Conservation (phyloP, 2,888 invertebrate genomes). For the Lasioglossum morio region DNA sequence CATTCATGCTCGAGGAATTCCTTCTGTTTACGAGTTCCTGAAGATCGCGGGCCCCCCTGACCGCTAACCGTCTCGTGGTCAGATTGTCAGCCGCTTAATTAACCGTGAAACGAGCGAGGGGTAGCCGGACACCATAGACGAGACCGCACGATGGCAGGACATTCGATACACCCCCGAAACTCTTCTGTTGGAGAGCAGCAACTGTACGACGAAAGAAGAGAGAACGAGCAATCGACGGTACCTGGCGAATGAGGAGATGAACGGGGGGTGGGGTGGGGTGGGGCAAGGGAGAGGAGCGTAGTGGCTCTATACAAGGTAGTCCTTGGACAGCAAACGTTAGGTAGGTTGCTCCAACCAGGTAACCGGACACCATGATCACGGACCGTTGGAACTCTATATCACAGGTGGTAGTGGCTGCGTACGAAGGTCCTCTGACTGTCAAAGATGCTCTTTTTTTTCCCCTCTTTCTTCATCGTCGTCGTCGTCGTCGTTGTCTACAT, state of each 20-base stretch:
- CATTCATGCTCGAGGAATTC: slow-evolving; percentile 82
- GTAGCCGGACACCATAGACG: slow-evolving; percentile 82
- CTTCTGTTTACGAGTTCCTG: slow-evolving; percentile 79
- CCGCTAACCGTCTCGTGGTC: slow-evolving; percentile 83
- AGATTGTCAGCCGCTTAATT: slow-evolving; percentile 84
- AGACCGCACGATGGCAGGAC: slow-evolving; percentile 82
- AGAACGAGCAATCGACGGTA: slow-evolving; percentile 1
- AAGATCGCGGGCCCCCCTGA: slow-evolving; percentile 74
- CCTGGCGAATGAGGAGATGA: slow-evolving; percentile 12
- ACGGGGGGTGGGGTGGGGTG: background rate
- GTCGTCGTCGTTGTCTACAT: background rate
- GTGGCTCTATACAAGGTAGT: slow-evolving; percentile 69
- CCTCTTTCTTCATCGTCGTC: background rate
- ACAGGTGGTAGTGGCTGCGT: slow-evolving; percentile 79
- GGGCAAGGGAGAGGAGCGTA: background rate
- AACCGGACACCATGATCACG: slow-evolving; percentile 81
- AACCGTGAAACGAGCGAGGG: slow-evolving; percentile 84
- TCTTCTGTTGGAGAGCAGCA: slow-evolving; percentile 44
- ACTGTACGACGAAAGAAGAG: slow-evolving; percentile 23
- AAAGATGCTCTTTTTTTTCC: slow-evolving; percentile 63
- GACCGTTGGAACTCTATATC: slow-evolving; percentile 82
- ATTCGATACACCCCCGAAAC: slow-evolving; percentile 83
- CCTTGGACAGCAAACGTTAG: slow-evolving; percentile 73
- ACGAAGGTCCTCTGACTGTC: slow-evolving; percentile 71
- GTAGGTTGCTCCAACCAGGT: slow-evolving; percentile 71